phyloP scores from a whole-genome alignment of 2,113 vertebrate genomes.

The Tilapia sparmanii region DNA sequence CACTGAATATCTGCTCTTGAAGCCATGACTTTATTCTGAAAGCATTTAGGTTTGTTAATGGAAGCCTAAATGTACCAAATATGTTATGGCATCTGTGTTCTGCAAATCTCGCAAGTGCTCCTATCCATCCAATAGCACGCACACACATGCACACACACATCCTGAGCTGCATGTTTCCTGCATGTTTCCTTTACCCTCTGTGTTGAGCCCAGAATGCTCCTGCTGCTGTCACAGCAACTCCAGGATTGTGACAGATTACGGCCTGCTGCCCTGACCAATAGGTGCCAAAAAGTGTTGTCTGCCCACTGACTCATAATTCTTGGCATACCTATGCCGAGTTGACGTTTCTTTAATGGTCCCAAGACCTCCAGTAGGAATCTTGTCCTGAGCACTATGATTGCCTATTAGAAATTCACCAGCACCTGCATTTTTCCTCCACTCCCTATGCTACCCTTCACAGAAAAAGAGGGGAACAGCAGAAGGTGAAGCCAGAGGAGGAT shows the following conservation, averaged over 20 bases:
- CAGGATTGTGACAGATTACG: conserved; percentile 76
- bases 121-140: neutral
- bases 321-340: conserved; percentile 70
- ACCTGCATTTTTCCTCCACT: conserved; percentile 65
- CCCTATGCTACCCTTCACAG: conserved; percentile 18
- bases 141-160: neutral
- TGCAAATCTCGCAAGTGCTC: neutral
- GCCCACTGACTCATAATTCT: conserved; percentile 78
- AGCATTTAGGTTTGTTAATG: neutral
- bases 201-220: conserved; percentile 64
- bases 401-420: conserved; percentile 75
- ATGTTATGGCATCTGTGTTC: neutral
- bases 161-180: conserved; percentile 33
- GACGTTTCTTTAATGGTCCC: conserved; percentile 77
- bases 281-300: conserved; percentile 60
- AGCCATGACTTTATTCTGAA: neutral
- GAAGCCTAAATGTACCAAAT: neutral
- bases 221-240: conserved; percentile 70
- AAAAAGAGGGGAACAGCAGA: conserved; percentile 13
- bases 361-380: conserved; percentile 64
- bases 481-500: conserved; percentile 4
- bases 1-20: neutral
- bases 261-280: conserved; percentile 65
- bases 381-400: conserved; percentile 71
- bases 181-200: conserved; percentile 53